Base-by-base conservation (phyloP, 2,888 invertebrate species). In the Holacanthella duospinosa region DNA sequence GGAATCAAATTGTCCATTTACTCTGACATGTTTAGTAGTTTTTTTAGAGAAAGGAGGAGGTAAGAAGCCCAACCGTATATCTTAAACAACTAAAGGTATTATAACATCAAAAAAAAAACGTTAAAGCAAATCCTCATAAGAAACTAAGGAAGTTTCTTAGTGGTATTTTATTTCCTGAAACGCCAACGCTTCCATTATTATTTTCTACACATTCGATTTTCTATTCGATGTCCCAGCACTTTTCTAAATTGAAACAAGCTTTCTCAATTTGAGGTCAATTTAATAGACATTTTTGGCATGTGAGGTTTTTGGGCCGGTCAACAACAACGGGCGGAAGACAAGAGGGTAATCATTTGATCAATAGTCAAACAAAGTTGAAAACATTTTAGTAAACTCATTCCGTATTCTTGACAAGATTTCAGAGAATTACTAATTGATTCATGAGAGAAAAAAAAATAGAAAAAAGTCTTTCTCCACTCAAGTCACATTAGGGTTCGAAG, bases 401-500 rank as follows among this genome's bases (percentile, higher is more conserved):
- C 21, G 48, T n/a, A 48, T 48, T 48, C 48, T 21, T 48, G 48
- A 48, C 19, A 48, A 9, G 48, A 21, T 48, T 48, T 48, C 16
- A 48, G 48, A 48, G 48, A 48, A 48, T 48, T 48, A 48, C 48
- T 48, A 48, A 48, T 48, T 48, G 48, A 48, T 21, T 48, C 48
- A 48, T 48, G 48, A n/a, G 48, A 21, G 36, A 36, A n/a, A n/a
- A n/a, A n/a, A n/a, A n/a, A n/a, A n/a, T n/a, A n/a, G n/a, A n/a
- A n/a, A n/a, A n/a, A n/a, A 36, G 36, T 36, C 36, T 12, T 36
- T 36, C 6, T 36, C 16, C 9, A 36, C 36, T 36, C 36, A 36
- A 36, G 36, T 36, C 36, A 36, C 9, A 12, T 6, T 16, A 36
- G 36, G 16, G 36, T 12, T 6, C 6, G 36, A 16, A 36, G 9